Percentiles rank a stretch among this genome's conserved stretches.
These are phyloP conservation scores for Himalopsyche anomala DNA, from an alignment of 2,888 invertebrate species.

Conservation along the genomic window DNA sequence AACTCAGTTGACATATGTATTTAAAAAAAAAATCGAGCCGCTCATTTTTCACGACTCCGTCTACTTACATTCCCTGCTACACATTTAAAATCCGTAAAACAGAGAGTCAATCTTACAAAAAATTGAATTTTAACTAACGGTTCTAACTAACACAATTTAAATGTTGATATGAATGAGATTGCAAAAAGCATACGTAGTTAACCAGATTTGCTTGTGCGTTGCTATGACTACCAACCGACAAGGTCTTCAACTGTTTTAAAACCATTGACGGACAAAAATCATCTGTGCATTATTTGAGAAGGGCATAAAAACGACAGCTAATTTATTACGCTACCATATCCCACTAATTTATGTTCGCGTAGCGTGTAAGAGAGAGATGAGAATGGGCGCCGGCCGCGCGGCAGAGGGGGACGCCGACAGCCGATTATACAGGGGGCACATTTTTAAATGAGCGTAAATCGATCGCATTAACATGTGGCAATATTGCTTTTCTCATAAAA, in stretches of 20 bases:
- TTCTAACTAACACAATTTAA: no score
- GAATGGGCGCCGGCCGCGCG: background rate
- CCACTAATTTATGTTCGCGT: conserved; percentile 46
- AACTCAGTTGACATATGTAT: no score
- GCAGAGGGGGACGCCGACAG: conserved; percentile 59
- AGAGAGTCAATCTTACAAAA: no score
- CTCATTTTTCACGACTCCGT: no score
- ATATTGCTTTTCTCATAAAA: conserved; percentile 65
- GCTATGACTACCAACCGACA: background rate
- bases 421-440: conserved; percentile 67
- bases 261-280: conserved; percentile 43
- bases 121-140: no score
- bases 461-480: conserved; percentile 66
- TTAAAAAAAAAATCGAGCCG: no score
- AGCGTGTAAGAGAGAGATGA: conserved; percentile 27
- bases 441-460: conserved; percentile 60
- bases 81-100: no score
- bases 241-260: conserved; percentile 21
- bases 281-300: conserved; percentile 43
- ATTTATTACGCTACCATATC: conserved; percentile 54
- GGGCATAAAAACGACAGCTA: conserved; percentile 57
- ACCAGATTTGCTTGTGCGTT: background rate
- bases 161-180: no score
- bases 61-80: no score
- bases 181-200: no score